Conservation (phyloP, 2,797 vertebrate genomes). For the Falco novaeseelandiae region DNA sequence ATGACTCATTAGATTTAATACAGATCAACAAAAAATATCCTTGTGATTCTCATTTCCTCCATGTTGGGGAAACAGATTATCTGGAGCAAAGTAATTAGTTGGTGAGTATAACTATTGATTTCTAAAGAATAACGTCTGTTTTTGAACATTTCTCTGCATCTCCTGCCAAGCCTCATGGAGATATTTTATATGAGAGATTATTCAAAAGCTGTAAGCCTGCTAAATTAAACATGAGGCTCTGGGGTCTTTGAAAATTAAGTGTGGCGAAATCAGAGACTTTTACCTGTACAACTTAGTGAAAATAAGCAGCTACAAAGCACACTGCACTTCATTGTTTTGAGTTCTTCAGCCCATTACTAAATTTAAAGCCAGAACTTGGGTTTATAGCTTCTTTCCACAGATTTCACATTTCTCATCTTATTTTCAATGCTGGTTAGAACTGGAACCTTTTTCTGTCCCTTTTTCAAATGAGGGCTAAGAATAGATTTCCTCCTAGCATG, state of each 20-base stretch:
- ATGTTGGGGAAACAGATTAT: neutral
- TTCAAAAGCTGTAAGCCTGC: conserved; percentile 56
- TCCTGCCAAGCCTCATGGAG: conserved; percentile 25
- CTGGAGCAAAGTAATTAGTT: neutral
- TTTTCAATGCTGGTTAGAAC: neutral
- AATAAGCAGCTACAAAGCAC: conserved; percentile 58
- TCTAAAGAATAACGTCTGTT: neutral
- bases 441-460: neutral
- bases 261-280: conserved; percentile 52
- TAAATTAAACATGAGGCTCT: conserved; percentile 59
- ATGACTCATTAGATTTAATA: neutral
- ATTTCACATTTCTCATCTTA: conserved; percentile 48
- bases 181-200: conserved; percentile 39
- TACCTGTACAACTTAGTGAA: conserved; percentile 35
- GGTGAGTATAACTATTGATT: conserved; percentile 20
- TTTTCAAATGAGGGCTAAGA: neutral
- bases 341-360: conserved; percentile 27
- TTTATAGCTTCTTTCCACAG: conserved; percentile 46
- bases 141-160: conserved; percentile 20
- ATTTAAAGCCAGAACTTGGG: neutral
- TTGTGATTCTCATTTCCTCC: neutral
- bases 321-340: conserved; percentile 63
- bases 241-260: conserved; percentile 67
- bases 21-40: neutral
- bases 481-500: neutral